Evolutionary conservation across 1,140 invertebrate species (phyloP), one percentile per base, ranked within the genome.

Genomic region (Andrena cerasifolii): DNA sequence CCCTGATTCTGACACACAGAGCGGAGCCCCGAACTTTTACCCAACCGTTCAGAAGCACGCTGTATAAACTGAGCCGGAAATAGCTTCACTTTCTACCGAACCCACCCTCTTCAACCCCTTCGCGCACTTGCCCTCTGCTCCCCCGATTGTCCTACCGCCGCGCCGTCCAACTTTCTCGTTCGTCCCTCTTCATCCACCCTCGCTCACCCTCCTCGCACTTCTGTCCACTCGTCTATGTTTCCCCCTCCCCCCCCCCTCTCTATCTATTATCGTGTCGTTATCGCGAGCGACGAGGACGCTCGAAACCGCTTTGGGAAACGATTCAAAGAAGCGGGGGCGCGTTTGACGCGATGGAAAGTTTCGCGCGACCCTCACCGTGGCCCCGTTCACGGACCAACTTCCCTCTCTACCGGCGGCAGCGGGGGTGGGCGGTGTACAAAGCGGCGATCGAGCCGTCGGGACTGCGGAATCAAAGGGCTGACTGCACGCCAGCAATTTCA

Each of bases 391-490:
- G n/a, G n/a, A 2, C 47, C 47, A n/a, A 21, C 18, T 3, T 51
- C n/a, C 33, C 31, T 7, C 1, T 31, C 16, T 6, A 6, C 21
- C 12, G 24, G 12, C 43, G 26, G n/a, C 24, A 26, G 26, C 26
- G 31, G n/a, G 53, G 59, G 59, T 24, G 36, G 31, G n/a, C 61
- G 59, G 59, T 24, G 36, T 62, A 67, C 73, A 63, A 28, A 80
- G n/a, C 0, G 53, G 12, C 65, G 53, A 75, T 75, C 65, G 36
- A 31, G 73, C 65, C 26, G 28, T 26, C 63, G 45, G 65, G 51
- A 59, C 51, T 53, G 47, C 66, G 51, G 83, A 84, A 84, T 84
- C 83, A 80, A 80, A 84, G 77, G 56, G 72, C 40, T 18, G 43
- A 40, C 31, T 33, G 68, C 59, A 18, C 66, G 45, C 49, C 49